Evolutionary conservation across 2,888 invertebrate species (phyloP).

Genomic region (Biston stratarius): DNA sequence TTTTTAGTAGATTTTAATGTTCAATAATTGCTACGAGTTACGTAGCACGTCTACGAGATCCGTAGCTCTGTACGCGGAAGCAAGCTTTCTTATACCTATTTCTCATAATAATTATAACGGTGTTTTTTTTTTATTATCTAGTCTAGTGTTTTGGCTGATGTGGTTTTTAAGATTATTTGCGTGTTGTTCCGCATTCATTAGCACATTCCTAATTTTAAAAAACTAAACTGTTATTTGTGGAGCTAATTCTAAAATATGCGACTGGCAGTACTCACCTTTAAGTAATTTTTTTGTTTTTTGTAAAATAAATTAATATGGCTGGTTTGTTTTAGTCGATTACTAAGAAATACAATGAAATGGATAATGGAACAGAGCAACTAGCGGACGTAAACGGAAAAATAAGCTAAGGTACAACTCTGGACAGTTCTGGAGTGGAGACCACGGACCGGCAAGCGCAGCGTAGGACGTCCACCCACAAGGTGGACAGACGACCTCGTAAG

Average conservation of each 20-base stretch:
- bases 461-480: too few relatives aligned
- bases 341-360: too few relatives aligned
- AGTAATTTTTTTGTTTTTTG: too few relatives aligned
- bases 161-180: conserved; percentile 20
- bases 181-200: conserved; percentile 20
- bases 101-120: conserved; percentile 23
- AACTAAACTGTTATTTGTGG: not conserved
- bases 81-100: conserved; percentile 55
- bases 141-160: conserved; percentile 3
- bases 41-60: conserved; percentile 74
- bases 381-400: too few relatives aligned
- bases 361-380: too few relatives aligned
- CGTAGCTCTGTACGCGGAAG: conserved; percentile 72
- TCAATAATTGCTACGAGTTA: conserved; percentile 39
- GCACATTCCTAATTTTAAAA: not conserved
- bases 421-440: too few relatives aligned
- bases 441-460: too few relatives aligned
- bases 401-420: too few relatives aligned
- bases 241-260: not conserved
- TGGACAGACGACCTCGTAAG: too few relatives aligned
- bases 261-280: too few relatives aligned
- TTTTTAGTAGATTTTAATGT: conserved; percentile 15
- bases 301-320: too few relatives aligned
- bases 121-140: conserved; percentile 7
- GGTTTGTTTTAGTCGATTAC: too few relatives aligned